Percentiles rank a stretch among this genome's conserved stretches.
Evolutionary conservation across 1,140 invertebrate species (phyloP).

Genomic region (Dufourea novaeangliae): DNA sequence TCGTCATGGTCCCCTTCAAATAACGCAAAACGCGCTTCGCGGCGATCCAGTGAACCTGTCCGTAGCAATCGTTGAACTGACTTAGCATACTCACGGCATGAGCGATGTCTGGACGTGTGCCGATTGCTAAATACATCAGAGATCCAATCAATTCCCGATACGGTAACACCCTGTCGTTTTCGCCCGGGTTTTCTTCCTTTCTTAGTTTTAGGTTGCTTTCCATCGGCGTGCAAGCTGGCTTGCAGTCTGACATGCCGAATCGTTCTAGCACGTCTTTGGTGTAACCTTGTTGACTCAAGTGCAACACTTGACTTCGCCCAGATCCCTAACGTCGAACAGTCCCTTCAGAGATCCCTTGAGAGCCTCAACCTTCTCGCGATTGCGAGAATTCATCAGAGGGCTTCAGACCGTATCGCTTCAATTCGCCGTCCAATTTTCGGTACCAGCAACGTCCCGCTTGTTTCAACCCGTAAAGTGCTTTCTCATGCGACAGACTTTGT

Average conservation of each 20-base stretch:
- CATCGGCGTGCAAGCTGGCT: neutral
- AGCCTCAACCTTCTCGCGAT: neutral
- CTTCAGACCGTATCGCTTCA: too few species aligned
- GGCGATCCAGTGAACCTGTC: neutral
- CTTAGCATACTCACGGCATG: neutral
- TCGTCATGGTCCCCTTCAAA: neutral
- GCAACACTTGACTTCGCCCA: neutral
- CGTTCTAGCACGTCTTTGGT: neutral
- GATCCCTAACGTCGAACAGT: neutral
- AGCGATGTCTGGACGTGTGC: constrained; percentile 6
- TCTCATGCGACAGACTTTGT: too few species aligned
- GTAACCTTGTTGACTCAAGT: neutral
- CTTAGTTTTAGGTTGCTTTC: neutral
- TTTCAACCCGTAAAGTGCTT: too few species aligned
- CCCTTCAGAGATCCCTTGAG: neutral
- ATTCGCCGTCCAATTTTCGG: neutral
- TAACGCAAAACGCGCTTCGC: constrained; percentile 7
- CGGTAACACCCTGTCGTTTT: neutral
- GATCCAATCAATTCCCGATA: neutral
- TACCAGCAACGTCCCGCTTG: too few species aligned
- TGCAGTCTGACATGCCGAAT: neutral
- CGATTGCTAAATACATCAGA: neutral
- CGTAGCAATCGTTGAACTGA: constrained; percentile 3
- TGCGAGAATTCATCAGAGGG: neutral
- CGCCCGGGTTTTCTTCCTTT: neutral